A percentile compares a stretch with the other conserved stretches of the same genome.
Conservation (phyloP, 2,888 invertebrate species). For the Melipona bicolor region DNA sequence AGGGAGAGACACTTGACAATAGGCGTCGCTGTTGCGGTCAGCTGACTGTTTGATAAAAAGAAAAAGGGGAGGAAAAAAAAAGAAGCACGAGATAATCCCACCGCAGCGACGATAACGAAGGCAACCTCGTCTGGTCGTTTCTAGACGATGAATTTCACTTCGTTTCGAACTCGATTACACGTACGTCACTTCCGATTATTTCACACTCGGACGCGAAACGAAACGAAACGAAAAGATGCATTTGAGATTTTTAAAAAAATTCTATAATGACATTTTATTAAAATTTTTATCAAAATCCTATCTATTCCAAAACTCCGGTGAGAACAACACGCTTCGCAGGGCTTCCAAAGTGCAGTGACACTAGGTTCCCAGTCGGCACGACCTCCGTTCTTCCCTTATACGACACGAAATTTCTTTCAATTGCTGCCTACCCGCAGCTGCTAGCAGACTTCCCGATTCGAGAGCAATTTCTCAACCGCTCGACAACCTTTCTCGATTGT, state of each 20-base stretch:
- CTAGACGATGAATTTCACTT: slow-evolving; percentile 32
- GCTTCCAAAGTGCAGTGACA: slow-evolving; percentile 58
- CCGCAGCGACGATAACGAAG: slow-evolving; percentile 45
- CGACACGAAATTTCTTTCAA: slow-evolving; percentile 31
- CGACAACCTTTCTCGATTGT: no score
- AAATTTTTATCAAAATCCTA: no score
- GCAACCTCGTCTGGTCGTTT: slow-evolving; percentile 36
- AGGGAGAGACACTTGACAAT: slow-evolving; percentile 56
- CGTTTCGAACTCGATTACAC: slow-evolving; percentile 7
- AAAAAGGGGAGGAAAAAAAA: slow-evolving; percentile 23
- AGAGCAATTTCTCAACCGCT: not conserved
- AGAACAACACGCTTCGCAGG: slow-evolving; percentile 37
- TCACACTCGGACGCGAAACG: no score
- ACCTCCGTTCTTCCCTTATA: slow-evolving; percentile 40
- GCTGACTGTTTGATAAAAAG: slow-evolving; percentile 65
- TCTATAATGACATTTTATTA: no score
- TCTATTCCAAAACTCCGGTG: slow-evolving; percentile 19
- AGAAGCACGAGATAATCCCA: slow-evolving; percentile 41
- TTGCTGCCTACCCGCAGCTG: slow-evolving; percentile 9
- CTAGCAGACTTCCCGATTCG: not conserved
- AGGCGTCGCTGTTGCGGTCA: slow-evolving; percentile 65
- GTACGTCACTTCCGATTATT: no score
- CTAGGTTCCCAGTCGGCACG: slow-evolving; percentile 39
- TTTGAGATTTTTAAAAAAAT: no score
- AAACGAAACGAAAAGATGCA: no score